phyloP scores from a whole-genome alignment of 2,888 invertebrate species.

The Heliconius aoede region DNA sequence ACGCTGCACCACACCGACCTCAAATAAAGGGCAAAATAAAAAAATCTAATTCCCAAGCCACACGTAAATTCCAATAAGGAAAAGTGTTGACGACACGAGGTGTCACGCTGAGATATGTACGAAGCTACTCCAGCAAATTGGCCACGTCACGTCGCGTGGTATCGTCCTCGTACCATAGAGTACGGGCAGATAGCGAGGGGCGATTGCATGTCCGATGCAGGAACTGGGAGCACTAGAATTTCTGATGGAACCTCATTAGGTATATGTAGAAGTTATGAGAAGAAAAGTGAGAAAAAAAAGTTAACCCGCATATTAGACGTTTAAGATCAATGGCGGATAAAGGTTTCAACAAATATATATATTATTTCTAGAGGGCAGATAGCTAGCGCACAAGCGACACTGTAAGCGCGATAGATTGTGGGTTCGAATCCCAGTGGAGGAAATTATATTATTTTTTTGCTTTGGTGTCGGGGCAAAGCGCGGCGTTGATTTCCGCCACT shows the following conservation, averaged over 20 bases:
- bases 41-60: background rate
- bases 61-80: conserved; percentile 14
- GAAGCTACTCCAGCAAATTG: conserved; percentile 26
- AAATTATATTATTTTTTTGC: too few species aligned
- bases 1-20: background rate
- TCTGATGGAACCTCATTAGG: background rate
- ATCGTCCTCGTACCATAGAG: background rate
- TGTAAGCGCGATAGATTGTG: too few species aligned
- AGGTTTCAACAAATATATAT: too few species aligned
- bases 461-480: too few species aligned
- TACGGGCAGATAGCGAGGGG: conserved; percentile 15
- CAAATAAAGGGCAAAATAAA: background rate
- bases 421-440: too few species aligned
- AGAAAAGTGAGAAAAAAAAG: too few species aligned
- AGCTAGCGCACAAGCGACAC: too few species aligned
- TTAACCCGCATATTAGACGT: too few species aligned
- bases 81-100: background rate
- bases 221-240: background rate
- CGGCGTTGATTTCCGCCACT: too few species aligned
- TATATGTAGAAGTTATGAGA: background rate
- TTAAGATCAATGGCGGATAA: too few species aligned
- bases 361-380: too few species aligned
- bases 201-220: conserved; percentile 26
- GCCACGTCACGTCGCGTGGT: conserved; percentile 1
- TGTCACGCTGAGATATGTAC: conserved; percentile 2